phyloP scores from a whole-genome alignment of 2,888 invertebrate genomes.

The Platycheirus albimanus region DNA sequence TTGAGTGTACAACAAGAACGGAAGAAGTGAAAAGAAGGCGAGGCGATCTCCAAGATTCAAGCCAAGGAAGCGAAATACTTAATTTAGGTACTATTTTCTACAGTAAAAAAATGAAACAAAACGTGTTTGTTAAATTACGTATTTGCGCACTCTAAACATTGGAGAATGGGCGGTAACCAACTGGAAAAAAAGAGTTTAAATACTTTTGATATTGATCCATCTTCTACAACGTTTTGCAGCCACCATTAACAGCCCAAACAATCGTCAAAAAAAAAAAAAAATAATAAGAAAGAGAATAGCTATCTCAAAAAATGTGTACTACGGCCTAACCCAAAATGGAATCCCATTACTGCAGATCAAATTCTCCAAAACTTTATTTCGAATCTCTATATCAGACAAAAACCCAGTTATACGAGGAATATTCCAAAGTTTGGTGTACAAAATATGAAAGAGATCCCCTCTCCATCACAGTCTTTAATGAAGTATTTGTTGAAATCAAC shows the following conservation, averaged over 20 bases:
- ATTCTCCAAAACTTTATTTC: constrained; percentile 5
- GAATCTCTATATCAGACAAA: constrained; percentile 1
- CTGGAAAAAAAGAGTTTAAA: constrained; percentile 20
- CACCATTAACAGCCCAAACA: no score
- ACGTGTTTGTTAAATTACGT: constrained; percentile 14
- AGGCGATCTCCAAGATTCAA: constrained; percentile 1
- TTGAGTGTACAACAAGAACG: constrained; percentile 29
- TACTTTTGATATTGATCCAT: no score
- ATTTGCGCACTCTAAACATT: constrained; percentile 24
- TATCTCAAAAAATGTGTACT: constrained; percentile 15
- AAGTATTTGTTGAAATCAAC: constrained; percentile 27
- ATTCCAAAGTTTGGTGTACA: constrained; percentile 21
- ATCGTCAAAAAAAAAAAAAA: no score
- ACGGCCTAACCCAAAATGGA: constrained; percentile 19
- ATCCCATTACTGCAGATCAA: constrained; percentile 25
- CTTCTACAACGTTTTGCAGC: not conserved
- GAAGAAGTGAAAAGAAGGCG: constrained; percentile 31
- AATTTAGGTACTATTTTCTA: constrained; percentile 7
- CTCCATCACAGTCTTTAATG: constrained; percentile 20
- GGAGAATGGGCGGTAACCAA: constrained; percentile 27
- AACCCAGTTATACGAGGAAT: constrained; percentile 11
- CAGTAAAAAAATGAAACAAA: no score
- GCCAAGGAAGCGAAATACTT: constrained; percentile 10
- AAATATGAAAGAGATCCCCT: constrained; percentile 10
- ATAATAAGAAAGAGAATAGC: not conserved